phyloP scores from a whole-genome alignment of 2,113 vertebrate genomes.

The Arizona elegans region DNA sequence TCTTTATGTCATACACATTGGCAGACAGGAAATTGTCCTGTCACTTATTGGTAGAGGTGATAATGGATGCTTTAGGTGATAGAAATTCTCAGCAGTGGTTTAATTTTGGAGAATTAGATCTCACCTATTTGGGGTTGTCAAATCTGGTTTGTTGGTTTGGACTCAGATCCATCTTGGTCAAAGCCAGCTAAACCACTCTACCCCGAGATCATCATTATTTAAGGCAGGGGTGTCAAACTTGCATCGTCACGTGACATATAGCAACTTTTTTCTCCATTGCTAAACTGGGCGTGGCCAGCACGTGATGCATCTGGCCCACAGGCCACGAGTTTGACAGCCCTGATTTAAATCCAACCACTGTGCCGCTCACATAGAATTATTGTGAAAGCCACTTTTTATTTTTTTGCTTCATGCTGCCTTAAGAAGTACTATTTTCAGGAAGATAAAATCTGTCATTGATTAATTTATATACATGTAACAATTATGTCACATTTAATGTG shows the following conservation, averaged over 20 bases:
- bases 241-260: too few species aligned
- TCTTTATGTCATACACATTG: background rate
- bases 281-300: too few species aligned
- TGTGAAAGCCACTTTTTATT: background rate
- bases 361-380: background rate
- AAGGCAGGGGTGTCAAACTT: too few species aligned
- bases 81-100: background rate
- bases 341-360: too few species aligned
- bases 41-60: conserved; percentile 51
- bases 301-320: too few species aligned
- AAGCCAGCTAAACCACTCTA: background rate
- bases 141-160: background rate
- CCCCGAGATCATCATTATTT: background rate
- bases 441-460: background rate
- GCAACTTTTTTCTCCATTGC: too few species aligned
- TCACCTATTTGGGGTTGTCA: background rate
- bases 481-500: background rate
- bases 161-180: background rate
- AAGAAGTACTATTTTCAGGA: background rate
- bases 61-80: conserved; percentile 35
- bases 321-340: too few species aligned
- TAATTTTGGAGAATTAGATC: conserved; percentile 6
- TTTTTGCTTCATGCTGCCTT: background rate
- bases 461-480: background rate
- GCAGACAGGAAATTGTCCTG: conserved; percentile 46